Base-by-base conservation (phyloP, 2,888 invertebrate species). In the Frankliniella fusca region DNA sequence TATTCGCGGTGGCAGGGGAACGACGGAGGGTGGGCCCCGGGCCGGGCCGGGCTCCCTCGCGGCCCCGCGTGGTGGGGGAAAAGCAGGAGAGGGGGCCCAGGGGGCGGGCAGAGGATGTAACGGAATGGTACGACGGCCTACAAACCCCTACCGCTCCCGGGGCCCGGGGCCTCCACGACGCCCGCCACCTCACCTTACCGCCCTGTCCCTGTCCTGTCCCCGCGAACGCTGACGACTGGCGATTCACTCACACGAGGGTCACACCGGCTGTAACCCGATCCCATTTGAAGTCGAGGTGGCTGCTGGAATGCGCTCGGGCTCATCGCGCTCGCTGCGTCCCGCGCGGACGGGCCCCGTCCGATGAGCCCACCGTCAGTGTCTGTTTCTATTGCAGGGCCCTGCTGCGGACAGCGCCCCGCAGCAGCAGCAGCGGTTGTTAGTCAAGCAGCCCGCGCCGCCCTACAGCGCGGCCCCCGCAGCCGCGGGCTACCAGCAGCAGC, bases 91-190 rank as follows among this genome's bases (percentile, higher is more conserved):
- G 70, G 70, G 70, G 23, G 27, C 70, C 20, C 18, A 3, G 70
- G 27, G 70, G 70, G 70, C 70, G 70, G 27, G 70, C 70, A 76
- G 70, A 76, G 70, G 70, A 76, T 76, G 70, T 76, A 76, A 76
- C 70, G 70, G 70, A 76, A 76, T 76, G 70, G 70, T 76, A 76
- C 70, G 70, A 76, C 70, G 70, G 70, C 70, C 70, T 76, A 76
- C 70, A 76, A 76, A 76, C 23, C 23, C 27, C 27, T 23, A 10
- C 70, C 70, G 23, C n/a, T 10, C 3, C 54, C 54, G 54, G 15
- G 54, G 15, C 54, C 54, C 54, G 15, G 54, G 54, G 54, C 54
- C 54, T 12, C 38, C 54, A 7, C 54, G 50, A 15, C 50, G 1
- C 54, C 54, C 54, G 54, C 54, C 38, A 38, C 38, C 38, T 38